These are phyloP conservation scores for Clivina fossor DNA, from an alignment of 2,888 invertebrate genomes.

Conservation along the genomic window DNA sequence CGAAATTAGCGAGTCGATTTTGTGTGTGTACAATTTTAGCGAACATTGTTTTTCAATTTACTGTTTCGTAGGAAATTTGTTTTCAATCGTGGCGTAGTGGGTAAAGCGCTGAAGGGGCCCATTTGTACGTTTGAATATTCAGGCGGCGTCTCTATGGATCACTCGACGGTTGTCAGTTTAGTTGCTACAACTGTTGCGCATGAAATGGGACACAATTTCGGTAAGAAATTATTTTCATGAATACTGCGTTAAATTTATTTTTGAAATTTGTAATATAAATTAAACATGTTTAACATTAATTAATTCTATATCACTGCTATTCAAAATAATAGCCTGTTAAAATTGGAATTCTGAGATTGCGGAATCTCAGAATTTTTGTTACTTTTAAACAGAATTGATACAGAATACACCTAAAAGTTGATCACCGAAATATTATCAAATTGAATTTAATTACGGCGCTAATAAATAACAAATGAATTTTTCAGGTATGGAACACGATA, in stretches of 20 bases:
- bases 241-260: not conserved
- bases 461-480: too few species aligned
- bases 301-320: too few species aligned
- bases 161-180: constrained; percentile 80
- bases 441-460: too few species aligned
- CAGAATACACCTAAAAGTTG: too few species aligned
- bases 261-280: not conserved
- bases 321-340: too few species aligned
- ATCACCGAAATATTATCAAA: not conserved
- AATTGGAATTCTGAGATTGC: too few species aligned
- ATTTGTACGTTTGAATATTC: constrained; percentile 97
- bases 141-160: constrained; percentile 94
- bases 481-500: constrained; percentile 89
- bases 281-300: too few species aligned
- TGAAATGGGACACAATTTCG: constrained; percentile 99
- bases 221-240: constrained; percentile 49
- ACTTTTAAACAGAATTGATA: too few species aligned
- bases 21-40: too few species aligned
- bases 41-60: too few species aligned
- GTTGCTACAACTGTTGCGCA: constrained; percentile 97
- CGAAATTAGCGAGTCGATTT: too few species aligned
- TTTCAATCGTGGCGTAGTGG: constrained; percentile 93
- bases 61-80: constrained; percentile 71
- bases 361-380: too few species aligned
- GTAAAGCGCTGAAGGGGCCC: constrained; percentile 94